phyloP scores from a whole-genome alignment of 2,888 invertebrate genomes.

The Tetheella fluctuosa region DNA sequence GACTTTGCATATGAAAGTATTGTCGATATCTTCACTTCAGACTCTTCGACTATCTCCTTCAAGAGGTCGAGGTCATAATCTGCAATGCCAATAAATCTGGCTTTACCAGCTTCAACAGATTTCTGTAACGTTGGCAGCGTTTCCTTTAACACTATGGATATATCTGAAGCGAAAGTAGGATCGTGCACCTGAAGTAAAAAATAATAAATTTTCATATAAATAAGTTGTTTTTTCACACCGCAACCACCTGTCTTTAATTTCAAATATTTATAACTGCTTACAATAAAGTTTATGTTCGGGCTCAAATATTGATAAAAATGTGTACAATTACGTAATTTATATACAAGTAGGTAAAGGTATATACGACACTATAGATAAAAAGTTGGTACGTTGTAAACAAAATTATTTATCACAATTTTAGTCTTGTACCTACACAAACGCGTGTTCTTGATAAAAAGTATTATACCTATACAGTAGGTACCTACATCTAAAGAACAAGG shows the following conservation, averaged over 20 bases:
- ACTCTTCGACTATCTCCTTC: slow-evolving; percentile 88
- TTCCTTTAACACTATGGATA: slow-evolving; percentile 91
- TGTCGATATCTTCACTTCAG: slow-evolving; percentile 86
- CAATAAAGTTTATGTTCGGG: background rate
- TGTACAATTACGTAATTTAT: background rate
- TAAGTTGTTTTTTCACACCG: background rate
- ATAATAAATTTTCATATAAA: background rate
- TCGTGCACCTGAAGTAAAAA: slow-evolving; percentile 91
- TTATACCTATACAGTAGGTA: no score
- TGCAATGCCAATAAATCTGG: slow-evolving; percentile 92
- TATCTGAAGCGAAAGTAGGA: slow-evolving; percentile 91
- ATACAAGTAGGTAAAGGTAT: no score
- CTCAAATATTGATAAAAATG: background rate
- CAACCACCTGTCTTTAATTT: background rate
- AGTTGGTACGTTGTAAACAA: no score
- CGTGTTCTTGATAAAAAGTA: no score
- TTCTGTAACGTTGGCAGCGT: slow-evolving; percentile 92
- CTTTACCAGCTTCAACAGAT: slow-evolving; percentile 89
- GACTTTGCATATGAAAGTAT: slow-evolving; percentile 92
- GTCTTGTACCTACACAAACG: no score
- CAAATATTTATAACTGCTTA: background rate
- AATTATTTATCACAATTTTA: no score
- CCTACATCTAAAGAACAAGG: background rate
- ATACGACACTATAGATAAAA: no score
- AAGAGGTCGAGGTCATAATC: slow-evolving; percentile 92